phyloP scores from a whole-genome alignment of 2,113 vertebrate genomes.

The Caracal caracal region DNA sequence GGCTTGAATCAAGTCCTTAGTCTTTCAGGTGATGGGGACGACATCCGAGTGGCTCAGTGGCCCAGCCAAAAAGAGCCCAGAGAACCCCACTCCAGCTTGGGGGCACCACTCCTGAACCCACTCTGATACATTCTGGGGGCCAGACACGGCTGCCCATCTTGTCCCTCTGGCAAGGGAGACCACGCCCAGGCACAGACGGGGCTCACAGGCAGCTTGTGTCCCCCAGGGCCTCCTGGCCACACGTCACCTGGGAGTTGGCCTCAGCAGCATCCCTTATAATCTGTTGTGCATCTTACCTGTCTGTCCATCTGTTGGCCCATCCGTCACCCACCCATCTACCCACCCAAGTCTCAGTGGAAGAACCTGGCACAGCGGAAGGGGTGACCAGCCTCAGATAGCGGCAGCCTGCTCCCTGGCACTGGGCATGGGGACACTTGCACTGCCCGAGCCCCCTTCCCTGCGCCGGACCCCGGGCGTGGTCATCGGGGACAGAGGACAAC shows the following conservation, averaged over 20 bases:
- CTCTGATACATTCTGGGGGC: not conserved
- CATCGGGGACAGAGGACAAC: too few species aligned
- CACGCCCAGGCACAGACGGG: not conserved
- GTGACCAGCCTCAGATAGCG: not conserved
- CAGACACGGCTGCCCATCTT: accelerated
- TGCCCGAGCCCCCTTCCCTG: not conserved
- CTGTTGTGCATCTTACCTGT: accelerated
- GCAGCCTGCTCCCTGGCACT: not conserved
- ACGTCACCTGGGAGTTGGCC: not conserved
- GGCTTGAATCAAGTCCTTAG: not conserved
- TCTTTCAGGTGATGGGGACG: not conserved
- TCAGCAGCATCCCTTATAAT: not conserved
- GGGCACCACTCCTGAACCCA: not conserved
- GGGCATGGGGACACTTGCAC: not conserved
- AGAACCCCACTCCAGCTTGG: not conserved
- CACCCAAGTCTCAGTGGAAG: accelerated
- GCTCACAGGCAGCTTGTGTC: not conserved
- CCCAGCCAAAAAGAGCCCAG: not conserved
- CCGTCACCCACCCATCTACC: accelerated
- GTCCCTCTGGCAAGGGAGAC: not conserved
- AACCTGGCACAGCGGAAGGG: not conserved
- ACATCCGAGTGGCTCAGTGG: accelerated
- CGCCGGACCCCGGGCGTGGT: not conserved
- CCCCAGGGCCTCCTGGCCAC: not conserved
- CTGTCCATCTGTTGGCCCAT: not conserved